Evolutionary conservation across 2,888 invertebrate genomes (phyloP).

Genomic region (Uropetala carovei): DNA sequence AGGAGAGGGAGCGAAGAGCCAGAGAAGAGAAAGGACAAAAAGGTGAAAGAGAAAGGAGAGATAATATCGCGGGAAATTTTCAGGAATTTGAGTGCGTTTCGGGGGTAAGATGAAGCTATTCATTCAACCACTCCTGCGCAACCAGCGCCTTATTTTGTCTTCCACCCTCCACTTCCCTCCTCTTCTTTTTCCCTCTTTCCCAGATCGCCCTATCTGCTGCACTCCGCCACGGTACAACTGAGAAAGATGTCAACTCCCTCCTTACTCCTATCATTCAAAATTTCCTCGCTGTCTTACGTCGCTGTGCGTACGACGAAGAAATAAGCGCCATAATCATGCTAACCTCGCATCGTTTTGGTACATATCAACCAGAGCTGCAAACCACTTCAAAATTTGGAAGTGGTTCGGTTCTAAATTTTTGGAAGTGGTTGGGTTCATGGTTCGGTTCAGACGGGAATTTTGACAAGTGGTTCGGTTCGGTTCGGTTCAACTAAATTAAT

Average conservation of each 20-base stretch:
- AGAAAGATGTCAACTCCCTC: neutral
- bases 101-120: conserved; percentile 6
- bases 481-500: no score
- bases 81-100: neutral
- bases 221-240: neutral
- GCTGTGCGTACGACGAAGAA: neutral
- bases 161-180: neutral
- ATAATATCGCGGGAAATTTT: neutral
- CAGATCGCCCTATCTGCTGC: neutral
- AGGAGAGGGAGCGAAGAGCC: neutral
- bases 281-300: conserved; percentile 8
- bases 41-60: neutral
- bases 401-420: no score
- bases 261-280: conserved; percentile 4
- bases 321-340: no score
- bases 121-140: neutral
- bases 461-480: no score
- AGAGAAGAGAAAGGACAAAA: neutral
- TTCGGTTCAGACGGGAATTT: no score
- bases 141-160: neutral
- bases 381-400: no score
- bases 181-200: neutral
- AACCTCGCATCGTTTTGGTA: no score
- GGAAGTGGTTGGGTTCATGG: no score
- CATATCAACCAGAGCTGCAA: no score